Conservation (phyloP, 2,797 vertebrate species). For the Gallinago solitaria region DNA sequence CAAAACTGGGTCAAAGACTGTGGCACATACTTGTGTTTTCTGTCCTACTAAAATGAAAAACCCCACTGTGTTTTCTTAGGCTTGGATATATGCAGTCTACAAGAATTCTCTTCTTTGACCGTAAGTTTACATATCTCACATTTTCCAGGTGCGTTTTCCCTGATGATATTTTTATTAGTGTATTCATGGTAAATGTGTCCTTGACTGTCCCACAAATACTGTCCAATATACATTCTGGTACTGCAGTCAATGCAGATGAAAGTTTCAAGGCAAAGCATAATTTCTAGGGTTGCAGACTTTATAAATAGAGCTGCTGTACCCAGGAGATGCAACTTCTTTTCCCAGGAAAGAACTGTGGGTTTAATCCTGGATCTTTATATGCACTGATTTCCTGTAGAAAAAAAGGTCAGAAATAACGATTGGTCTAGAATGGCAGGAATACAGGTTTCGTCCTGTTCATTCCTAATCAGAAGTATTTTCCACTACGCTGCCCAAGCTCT, state of each 20-base stretch:
- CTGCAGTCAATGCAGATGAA: neutral
- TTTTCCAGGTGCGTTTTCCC: neutral
- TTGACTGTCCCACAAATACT: neutral
- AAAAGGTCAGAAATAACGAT: neutral
- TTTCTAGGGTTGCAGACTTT: neutral
- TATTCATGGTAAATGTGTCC: neutral
- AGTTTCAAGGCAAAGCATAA: neutral
- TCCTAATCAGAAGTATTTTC: neutral
- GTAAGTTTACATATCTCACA: conserved; percentile 11
- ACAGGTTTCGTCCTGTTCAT: neutral
- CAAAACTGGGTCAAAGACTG: neutral
- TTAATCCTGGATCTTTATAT: neutral
- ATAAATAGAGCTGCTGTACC: neutral
- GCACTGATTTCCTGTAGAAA: neutral
- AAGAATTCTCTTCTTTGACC: conserved; percentile 49
- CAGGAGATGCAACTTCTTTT: neutral
- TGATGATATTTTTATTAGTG: conserved; percentile 32
- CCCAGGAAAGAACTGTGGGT: neutral
- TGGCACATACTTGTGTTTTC: neutral
- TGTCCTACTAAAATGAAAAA: conserved; percentile 5
- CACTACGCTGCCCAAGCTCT: neutral
- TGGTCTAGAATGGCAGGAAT: neutral
- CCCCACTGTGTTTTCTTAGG: neutral
- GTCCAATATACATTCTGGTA: neutral
- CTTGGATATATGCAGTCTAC: neutral